These are phyloP conservation scores for Cosmia trapezina DNA, from an alignment of 2,888 invertebrate species.

Conservation along the genomic window DNA sequence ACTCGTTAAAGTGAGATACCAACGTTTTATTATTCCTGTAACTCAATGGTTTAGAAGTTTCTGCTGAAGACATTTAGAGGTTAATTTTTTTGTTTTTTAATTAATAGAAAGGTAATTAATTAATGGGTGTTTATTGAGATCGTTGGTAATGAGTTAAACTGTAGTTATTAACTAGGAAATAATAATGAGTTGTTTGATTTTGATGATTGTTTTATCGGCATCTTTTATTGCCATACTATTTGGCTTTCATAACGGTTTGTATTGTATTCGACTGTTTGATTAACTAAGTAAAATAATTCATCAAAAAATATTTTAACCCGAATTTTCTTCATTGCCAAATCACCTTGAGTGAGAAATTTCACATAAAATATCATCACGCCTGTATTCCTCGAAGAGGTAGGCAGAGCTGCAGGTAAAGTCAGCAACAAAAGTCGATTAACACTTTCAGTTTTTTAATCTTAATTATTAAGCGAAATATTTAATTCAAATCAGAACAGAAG, in stretches of 20 bases:
- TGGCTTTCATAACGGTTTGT: neutral
- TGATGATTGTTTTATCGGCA: neutral
- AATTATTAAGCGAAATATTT: no score
- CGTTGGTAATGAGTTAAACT: slow-evolving; percentile 9
- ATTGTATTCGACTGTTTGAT: neutral
- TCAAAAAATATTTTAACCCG: neutral
- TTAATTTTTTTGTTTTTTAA: slow-evolving; percentile 23
- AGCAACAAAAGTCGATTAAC: no score
- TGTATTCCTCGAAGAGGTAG: no score
- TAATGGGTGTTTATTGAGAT: slow-evolving; percentile 9
- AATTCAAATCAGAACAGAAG: no score
- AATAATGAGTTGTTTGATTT: neutral
- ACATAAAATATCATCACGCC: no score
- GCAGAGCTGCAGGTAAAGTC: no score
- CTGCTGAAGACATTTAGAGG: slow-evolving; percentile 6
- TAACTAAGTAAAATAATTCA: neutral
- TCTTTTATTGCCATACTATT: neutral
- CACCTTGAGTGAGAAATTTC: no score
- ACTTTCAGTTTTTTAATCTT: no score
- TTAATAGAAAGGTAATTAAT: neutral
- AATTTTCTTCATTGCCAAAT: neutral
- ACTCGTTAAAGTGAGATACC: slow-evolving; percentile 64
- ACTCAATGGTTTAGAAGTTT: slow-evolving; percentile 12
- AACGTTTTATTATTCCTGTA: slow-evolving; percentile 42
- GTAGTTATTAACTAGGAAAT: neutral